Evolutionary conservation across 2,888 invertebrate genomes (phyloP), one percentile per base, ranked within the genome.

Genomic region (Zaprionus bogoriensis): DNA sequence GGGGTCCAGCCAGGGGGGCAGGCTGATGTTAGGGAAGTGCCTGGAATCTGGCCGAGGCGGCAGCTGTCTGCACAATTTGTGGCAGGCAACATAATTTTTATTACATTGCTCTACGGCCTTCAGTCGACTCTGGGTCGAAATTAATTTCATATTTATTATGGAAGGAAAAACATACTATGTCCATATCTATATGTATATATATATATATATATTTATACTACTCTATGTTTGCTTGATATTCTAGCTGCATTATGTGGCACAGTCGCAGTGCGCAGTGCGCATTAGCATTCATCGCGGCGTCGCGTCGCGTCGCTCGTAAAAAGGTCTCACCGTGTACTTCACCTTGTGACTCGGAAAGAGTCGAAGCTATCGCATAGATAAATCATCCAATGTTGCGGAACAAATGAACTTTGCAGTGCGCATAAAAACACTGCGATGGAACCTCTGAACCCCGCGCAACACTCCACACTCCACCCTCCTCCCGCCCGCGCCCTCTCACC

Each of bases 51-150:
- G 38, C 9, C 19, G 23, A 44, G 39, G 45, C 36, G 69, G 44
- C 72, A 70, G 72, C 51, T 74, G 74, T 46, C 54, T 55, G 77
- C 69, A 70, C 84, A 80, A 60, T 77, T 83, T 86, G 80, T 83
- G 80, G 87, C 68, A 65, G 75, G 69, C 79, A 59, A 77, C 84
- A 81, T 81, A 80, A 86, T 83, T 81, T 81, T 86, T 81, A 81
- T 86, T 74, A 67, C 84, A 77, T 76, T 57, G 57, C 30, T 36
- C 68, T 55, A 55, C 41, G 58, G 44, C 45, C 58, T 71, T 58
- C 59, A 42, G 7, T n/a, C n/a, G n/a, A n/a, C n/a, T n/a, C 36
- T 12, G 30, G 50, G 32, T 19, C 48, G 27, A 55, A 67, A 71
- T 71, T 75, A 71, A 73, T 72, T 71, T 71, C 65, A 38, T 45